Evolutionary conservation across 92 coral and sea anemone species (phyloP).

Genomic region (Epizoanthus rinbou): DNA sequence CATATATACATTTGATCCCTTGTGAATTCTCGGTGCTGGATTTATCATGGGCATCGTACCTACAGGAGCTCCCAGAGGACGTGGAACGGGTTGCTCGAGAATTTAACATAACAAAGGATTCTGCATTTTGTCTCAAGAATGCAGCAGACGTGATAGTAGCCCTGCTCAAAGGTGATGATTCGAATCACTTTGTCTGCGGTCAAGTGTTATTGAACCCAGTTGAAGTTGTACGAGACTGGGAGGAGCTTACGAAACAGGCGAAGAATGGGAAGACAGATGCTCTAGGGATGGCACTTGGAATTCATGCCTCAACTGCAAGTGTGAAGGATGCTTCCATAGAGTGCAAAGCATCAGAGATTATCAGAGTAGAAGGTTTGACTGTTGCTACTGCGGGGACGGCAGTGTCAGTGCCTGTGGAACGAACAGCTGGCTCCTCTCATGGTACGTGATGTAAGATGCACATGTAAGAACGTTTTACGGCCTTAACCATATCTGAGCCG

Average conservation of each 20-base stretch:
- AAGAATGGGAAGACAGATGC: background rate
- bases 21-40: constrained; percentile 68
- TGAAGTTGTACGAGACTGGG: constrained; percentile 62
- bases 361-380: too few species aligned
- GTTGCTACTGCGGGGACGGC: too few species aligned
- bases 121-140: constrained; percentile 52
- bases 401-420: too few species aligned
- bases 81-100: constrained; percentile 41
- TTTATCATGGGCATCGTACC: constrained; percentile 54
- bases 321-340: too few species aligned
- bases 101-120: constrained; percentile 32
- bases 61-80: constrained; percentile 9
- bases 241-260: constrained; percentile 14
- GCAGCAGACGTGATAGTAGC: constrained; percentile 51
- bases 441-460: too few species aligned
- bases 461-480: too few species aligned
- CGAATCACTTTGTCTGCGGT: constrained; percentile 7
- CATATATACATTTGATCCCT: constrained; percentile 80
- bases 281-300: background rate
- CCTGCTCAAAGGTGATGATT: constrained; percentile 28
- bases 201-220: constrained; percentile 67
- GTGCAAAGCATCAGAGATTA: too few species aligned
- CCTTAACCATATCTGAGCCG: too few species aligned
- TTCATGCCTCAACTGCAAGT: background rate
- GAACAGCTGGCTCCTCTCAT: too few species aligned